Percentiles rank a stretch among this genome's conserved stretches.
These are phyloP conservation scores for Eupithecia subfuscata DNA, from an alignment of 2,888 invertebrate species.

Conservation along the genomic window DNA sequence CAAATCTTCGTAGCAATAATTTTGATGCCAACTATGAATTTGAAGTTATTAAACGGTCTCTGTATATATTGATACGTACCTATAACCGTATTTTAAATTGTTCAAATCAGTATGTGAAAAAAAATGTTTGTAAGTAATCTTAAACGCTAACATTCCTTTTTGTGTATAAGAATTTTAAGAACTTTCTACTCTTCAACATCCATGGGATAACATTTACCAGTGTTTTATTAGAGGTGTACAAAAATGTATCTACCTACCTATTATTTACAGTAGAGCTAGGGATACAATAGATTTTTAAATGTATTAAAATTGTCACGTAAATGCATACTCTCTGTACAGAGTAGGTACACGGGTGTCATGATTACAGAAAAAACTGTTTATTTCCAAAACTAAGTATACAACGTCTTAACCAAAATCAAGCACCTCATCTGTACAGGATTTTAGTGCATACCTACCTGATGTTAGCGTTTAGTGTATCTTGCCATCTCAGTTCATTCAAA, in stretches of 20 bases:
- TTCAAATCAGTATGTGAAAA: conserved; percentile 53
- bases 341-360: background rate
- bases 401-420: background rate
- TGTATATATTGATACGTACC: conserved; percentile 71
- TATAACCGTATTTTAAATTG: conserved; percentile 64
- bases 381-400: background rate
- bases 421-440: background rate
- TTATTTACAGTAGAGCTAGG: background rate
- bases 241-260: background rate
- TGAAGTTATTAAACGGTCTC: conserved; percentile 64
- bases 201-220: background rate
- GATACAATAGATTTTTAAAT: background rate
- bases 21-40: conserved; percentile 78
- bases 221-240: background rate
- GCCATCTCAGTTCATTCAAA: conserved; percentile 76
- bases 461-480: conserved; percentile 83
- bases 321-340: background rate
- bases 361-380: background rate
- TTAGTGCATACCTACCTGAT: conserved; percentile 58
- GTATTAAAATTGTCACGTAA: background rate
- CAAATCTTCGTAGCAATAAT: conserved; percentile 80
- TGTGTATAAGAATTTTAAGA: conserved; percentile 39
- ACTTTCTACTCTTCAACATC: background rate
- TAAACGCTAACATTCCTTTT: conserved; percentile 82
- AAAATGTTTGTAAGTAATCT: conserved; percentile 68